These are phyloP conservation scores for Puma concolor DNA, from an alignment of 2,113 vertebrate species.

Conservation along the genomic window DNA sequence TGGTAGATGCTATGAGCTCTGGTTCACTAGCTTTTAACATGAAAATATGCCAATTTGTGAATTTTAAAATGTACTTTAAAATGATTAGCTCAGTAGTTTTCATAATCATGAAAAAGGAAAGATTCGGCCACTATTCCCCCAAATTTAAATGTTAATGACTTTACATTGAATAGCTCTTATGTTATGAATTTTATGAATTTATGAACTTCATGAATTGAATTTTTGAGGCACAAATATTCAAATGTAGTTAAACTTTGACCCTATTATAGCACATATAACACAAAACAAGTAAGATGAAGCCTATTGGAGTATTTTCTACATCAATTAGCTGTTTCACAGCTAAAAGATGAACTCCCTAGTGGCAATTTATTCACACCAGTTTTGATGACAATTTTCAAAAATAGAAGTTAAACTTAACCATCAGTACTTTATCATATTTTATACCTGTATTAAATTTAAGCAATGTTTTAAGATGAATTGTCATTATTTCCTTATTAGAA, in stretches of 20 bases:
- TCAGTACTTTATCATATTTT: background rate
- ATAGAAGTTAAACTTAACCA: background rate
- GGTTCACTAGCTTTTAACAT: background rate
- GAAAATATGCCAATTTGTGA: background rate
- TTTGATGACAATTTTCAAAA: background rate
- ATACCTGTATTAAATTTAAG: background rate
- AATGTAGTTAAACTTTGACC: conserved; percentile 2
- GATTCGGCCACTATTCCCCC: background rate
- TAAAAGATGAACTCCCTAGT: background rate
- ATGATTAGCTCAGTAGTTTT: background rate
- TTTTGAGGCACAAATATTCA: background rate
- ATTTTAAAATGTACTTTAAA: conserved; percentile 9
- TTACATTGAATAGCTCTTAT: background rate
- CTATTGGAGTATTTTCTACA: background rate
- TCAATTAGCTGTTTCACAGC: background rate
- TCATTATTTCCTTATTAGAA: background rate
- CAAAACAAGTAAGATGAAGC: background rate
- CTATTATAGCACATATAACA: background rate
- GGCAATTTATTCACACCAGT: background rate
- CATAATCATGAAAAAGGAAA: background rate
- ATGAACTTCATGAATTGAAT: background rate
- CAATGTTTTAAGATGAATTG: background rate
- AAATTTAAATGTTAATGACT: conserved; percentile 8
- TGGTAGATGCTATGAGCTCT: background rate
- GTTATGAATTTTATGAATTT: background rate